Evolutionary conservation across 2,797 vertebrate genomes (phyloP), one percentile per base, ranked within the genome.

Genomic region (Microtus obscurus): DNA sequence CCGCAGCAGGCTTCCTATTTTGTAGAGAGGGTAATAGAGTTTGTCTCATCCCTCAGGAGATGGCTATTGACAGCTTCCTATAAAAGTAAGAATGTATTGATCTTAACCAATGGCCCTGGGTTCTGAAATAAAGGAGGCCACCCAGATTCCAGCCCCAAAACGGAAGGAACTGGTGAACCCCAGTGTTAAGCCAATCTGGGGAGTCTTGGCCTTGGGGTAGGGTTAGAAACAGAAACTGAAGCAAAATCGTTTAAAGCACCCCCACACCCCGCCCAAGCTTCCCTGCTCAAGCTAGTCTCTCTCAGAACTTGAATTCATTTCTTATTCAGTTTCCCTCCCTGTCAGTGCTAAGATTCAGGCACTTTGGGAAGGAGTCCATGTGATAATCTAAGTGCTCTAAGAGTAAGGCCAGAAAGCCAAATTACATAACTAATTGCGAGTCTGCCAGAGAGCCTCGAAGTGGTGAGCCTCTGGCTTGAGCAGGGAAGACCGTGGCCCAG

Each of bases 351-450:
- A 96, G 96, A 95, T 96, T 96, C 97, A 89, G 96, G 95, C 97
- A 92, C 96, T 97, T 83, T 96, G 97, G 97, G 96, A 97, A 97
- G 96, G 51, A 94, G 98, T 97, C 91, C 6, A 87, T 83, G 96
- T 97, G 97, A 97, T 98, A 94, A 98, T 97, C 97, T 67, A 97
- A 89, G 87, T 79, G 69, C 93, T 90, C 89, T 97, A 97, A 98
- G 88, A 97, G 97, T 98, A 98, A 92, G 96, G 98, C 59, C 94
- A 97, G 98, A 98, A 97, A 93, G 97, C 86, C 78, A 90, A 76
- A 82, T 74, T 80, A 81, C 31, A 94, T 90, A 96, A 81, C 91
- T 53, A 80, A 11, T 83, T 91, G 34, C 10, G 79, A 88, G 48
- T 67, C 43, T 34, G 87, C 37, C 37, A 1, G 40, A 96, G 79